Percentiles rank a stretch among this genome's conserved stretches.
phyloP scores from a whole-genome alignment of 2,797 vertebrate genomes.

The Schizothorax lantsangensis region DNA sequence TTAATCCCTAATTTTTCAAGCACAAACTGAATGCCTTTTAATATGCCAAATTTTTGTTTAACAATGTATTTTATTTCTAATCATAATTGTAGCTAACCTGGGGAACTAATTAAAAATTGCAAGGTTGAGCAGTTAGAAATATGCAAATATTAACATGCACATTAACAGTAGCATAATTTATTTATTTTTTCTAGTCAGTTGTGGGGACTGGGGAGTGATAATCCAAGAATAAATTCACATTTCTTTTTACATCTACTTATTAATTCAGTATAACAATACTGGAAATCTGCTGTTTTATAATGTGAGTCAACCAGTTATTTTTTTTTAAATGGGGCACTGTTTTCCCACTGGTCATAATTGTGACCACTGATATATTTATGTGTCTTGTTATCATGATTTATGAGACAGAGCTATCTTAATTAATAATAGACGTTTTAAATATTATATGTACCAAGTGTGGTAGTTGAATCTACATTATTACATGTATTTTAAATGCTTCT shows the following conservation, averaged over 20 bases:
- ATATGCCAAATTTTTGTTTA: no score
- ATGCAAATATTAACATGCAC: neutral
- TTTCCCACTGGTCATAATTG: neutral
- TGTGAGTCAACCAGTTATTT: neutral
- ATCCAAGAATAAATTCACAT: neutral
- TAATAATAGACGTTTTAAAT: neutral
- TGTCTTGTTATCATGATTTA: conserved; percentile 17
- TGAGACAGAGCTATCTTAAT: conserved; percentile 9
- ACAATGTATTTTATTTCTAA: neutral
- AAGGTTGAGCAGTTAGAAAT: neutral
- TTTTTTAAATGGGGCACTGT: neutral
- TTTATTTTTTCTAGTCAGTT: neutral
- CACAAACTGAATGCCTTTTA: neutral
- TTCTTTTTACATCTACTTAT: neutral
- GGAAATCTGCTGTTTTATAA: neutral
- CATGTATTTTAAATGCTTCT: neutral
- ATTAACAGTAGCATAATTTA: neutral
- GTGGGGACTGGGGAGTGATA: neutral
- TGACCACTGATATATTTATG: conserved; percentile 11
- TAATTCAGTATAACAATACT: neutral
- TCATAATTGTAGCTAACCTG: neutral
- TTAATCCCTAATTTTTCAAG: neutral
- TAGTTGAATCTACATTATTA: conserved; percentile 5
- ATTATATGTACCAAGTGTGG: neutral
- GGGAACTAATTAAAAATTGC: neutral